phyloP scores from a whole-genome alignment of 2,888 invertebrate species.

The Netelia fuscicornis region DNA sequence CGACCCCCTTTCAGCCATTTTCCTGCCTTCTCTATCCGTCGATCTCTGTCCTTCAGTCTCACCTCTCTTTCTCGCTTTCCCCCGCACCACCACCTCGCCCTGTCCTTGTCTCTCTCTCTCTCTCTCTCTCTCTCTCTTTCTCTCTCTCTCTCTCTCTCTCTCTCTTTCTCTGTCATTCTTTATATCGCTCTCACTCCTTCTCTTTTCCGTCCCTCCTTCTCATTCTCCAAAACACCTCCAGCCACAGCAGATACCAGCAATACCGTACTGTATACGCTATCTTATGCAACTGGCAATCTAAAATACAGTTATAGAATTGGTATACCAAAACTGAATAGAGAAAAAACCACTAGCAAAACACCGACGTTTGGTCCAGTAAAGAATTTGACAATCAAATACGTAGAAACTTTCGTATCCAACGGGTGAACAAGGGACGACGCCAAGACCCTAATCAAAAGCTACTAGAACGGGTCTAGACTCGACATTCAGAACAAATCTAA shows the following conservation, averaged over 20 bases:
- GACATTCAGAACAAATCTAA: too few species aligned
- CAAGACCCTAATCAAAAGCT: too few species aligned
- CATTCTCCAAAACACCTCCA: slow-evolving; percentile 40
- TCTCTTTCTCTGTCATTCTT: slow-evolving; percentile 16
- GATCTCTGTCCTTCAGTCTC: slow-evolving; percentile 20
- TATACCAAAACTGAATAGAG: slow-evolving; percentile 23
- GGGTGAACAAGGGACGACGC: too few species aligned
- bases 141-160: slow-evolving; percentile 35
- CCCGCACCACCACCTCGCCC: slow-evolving; percentile 18
- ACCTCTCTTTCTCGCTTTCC: slow-evolving; percentile 11
- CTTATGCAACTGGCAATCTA: slow-evolving; percentile 38
- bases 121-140: slow-evolving; percentile 13
- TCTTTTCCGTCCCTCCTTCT: slow-evolving; percentile 35
- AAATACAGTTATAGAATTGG: slow-evolving; percentile 10
- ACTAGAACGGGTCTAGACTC: too few species aligned
- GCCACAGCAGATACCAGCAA: slow-evolving; percentile 17
- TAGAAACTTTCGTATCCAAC: not conserved
- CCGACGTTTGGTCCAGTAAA: slow-evolving; percentile 40
- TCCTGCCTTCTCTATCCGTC: slow-evolving; percentile 31
- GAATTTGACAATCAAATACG: slow-evolving; percentile 35
- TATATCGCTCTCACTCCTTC: slow-evolving; percentile 22
- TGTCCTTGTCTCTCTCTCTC: slow-evolving; percentile 40
- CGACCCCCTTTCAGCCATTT: slow-evolving; percentile 34
- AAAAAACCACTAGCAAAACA: slow-evolving; percentile 33
- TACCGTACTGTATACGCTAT: slow-evolving; percentile 25